Evolutionary conservation across 2,113 vertebrate genomes (phyloP), one percentile per base, ranked within the genome.

Genomic region (Gavia stellata): DNA sequence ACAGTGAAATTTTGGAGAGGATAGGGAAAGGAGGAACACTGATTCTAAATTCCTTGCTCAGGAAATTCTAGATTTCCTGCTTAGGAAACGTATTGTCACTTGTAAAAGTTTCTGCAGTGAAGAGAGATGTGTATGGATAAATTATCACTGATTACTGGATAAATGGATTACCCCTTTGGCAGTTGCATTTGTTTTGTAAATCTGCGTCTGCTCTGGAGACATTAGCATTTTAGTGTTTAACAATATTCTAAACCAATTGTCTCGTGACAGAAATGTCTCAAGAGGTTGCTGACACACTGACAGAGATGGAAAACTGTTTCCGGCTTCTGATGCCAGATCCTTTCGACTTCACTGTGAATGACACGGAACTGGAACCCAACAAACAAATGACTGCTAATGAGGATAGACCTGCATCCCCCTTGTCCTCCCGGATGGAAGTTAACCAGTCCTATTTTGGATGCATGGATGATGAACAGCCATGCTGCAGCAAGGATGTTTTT

Each of bases 271-370:
- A 99, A 45, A 97, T 98, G 62, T 96, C 97, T 10, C 89, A 84
- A 21, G 99, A 99, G 52, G 98, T 99, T 20, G 80, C 98, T 36
- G 77, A 96, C 29, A 98, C 98, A 0, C 82, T 99, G 93, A 99
- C 97, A 1, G 99, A 99, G 98, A 98, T 99, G 97, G 98, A 99
- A 42, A 98, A 96, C 88, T 99, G 99, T 88, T 98, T 99, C 96
- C 97, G 17, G 67, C 98, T 99, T 52, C 97, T 99, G 42, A 88
- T 99, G 86, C 98, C 99, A 3, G 95, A 98, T 93, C 98, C 98
- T 10, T 97, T 98, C 16, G 93, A 97, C 87, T 97, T 99, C 9
- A 63, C 74, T 19, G 38, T 97, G 7, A 58, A 75, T 1, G 52
- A 84, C 20, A 3, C 36, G 9, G 93, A 85, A 14, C 63, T 12